These are phyloP conservation scores for Cyclina sinensis DNA, from an alignment of 1,140 invertebrate species.

Conservation along the genomic window DNA sequence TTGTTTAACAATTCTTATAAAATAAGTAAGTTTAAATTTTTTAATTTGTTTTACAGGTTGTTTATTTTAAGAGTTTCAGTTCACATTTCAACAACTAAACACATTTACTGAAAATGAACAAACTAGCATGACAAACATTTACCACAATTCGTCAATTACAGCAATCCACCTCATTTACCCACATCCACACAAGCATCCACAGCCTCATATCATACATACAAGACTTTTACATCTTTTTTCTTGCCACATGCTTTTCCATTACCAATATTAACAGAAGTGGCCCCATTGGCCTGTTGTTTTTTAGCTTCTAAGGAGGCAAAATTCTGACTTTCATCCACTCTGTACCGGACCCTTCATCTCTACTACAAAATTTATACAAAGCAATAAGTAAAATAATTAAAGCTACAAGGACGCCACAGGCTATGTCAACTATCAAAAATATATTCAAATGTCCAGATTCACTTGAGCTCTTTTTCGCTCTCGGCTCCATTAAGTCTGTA, in stretches of 20 bases:
- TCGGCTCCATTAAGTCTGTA: conserved; percentile 2
- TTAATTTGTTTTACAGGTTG: no score
- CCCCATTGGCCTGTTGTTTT: conserved; percentile 82
- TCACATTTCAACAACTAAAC: neutral
- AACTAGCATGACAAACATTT: neutral
- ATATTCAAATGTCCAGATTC: conserved; percentile 74
- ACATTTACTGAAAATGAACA: neutral
- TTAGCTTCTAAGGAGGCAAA: conserved; percentile 84
- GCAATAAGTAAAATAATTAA: conserved; percentile 96
- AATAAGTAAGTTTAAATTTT: no score
- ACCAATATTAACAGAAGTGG: conserved; percentile 85
- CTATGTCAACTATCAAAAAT: conserved; percentile 94
- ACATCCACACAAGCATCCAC: conserved; percentile 48
- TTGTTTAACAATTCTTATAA: no score
- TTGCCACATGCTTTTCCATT: conserved; percentile 89
- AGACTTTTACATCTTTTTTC: conserved; percentile 97
- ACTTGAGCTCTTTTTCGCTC: conserved; percentile 29
- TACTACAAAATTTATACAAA: conserved; percentile 95
- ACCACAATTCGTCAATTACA: neutral
- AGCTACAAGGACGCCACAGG: conserved; percentile 96
- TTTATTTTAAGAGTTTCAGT: no score
- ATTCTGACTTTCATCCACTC: conserved; percentile 93
- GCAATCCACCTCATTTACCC: neutral
- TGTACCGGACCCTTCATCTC: conserved; percentile 95
- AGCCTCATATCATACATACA: conserved; percentile 92